These are phyloP conservation scores for Seladonia tumulorum DNA, from an alignment of 2,888 invertebrate species.

Conservation along the genomic window DNA sequence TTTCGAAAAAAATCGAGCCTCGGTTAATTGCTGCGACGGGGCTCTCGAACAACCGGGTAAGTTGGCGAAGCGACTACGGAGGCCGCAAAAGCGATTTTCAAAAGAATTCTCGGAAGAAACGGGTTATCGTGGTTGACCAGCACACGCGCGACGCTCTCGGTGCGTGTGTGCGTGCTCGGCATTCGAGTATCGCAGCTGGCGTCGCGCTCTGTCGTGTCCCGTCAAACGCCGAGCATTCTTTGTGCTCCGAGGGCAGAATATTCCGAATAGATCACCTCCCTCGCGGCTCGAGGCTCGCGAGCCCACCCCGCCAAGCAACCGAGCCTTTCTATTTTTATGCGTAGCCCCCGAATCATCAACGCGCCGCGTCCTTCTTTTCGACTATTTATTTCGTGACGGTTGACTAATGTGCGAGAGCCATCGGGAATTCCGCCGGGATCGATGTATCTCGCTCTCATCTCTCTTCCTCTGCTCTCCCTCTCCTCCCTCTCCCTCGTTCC, in stretches of 20 bases:
- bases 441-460: slow-evolving; percentile 32
- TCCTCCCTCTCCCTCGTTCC: not conserved
- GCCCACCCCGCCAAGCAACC: slow-evolving; percentile 28
- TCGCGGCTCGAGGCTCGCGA: slow-evolving; percentile 35
- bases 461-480: not conserved
- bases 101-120: slow-evolving; percentile 2
- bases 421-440: slow-evolving; percentile 63
- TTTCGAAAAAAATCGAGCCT: not conserved
- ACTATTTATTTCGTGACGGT: slow-evolving; percentile 62
- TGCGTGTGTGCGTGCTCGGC: slow-evolving; percentile 22
- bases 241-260: slow-evolving; percentile 66
- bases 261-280: slow-evolving; percentile 69
- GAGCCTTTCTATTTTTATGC: slow-evolving; percentile 60
- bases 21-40: not conserved
- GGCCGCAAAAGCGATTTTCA: not conserved
- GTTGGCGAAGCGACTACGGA: not conserved
- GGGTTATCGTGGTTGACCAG: not conserved
- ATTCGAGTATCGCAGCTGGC: slow-evolving; percentile 77
- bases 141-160: not conserved
- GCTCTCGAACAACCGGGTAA: not conserved
- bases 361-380: slow-evolving; percentile 41
- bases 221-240: slow-evolving; percentile 79
- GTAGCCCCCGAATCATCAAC: slow-evolving; percentile 57
- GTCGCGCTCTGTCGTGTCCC: slow-evolving; percentile 72
- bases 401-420: slow-evolving; percentile 62